These are phyloP conservation scores for Danio aesculapii DNA, from an alignment of 2,797 vertebrate species.

Conservation along the genomic window DNA sequence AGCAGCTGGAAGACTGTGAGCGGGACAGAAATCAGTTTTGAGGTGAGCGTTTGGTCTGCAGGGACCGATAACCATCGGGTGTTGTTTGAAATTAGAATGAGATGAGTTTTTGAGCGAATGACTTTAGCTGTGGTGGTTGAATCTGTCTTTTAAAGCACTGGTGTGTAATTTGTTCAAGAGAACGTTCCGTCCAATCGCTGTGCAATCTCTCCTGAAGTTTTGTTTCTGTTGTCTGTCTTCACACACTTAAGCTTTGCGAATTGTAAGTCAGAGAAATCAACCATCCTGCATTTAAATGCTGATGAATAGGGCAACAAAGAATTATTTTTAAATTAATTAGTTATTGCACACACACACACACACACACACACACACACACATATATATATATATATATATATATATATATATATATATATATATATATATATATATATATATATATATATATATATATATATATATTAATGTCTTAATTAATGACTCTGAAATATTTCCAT, in stretches of 20 bases:
- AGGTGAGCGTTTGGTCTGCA: constrained; percentile 19
- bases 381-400: too few species aligned
- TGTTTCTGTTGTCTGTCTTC: constrained; percentile 24
- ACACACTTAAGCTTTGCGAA: constrained; percentile 44
- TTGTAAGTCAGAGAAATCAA: constrained; percentile 34
- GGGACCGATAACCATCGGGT: constrained; percentile 44
- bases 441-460: too few species aligned
- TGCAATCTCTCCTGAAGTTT: constrained; percentile 14
- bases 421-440: too few species aligned
- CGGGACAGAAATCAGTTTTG: constrained; percentile 23
- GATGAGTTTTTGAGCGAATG: constrained; percentile 50
- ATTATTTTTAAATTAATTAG: constrained; percentile 26
- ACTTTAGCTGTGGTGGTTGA: constrained; percentile 64
- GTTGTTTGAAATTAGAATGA: constrained; percentile 51
- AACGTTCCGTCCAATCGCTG: constrained; percentile 59
- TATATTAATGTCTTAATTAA: too few species aligned
- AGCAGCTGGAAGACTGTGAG: background rate
- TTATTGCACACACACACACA: too few species aligned
- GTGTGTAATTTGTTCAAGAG: constrained; percentile 64
- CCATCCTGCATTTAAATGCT: constrained; percentile 43
- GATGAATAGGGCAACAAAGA: constrained; percentile 48
- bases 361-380: too few species aligned
- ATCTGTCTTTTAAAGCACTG: constrained; percentile 61
- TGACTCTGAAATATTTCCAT: too few species aligned
- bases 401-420: too few species aligned